A percentile compares a stretch with the other conserved stretches of the same genome.
These are phyloP conservation scores for Leptinotarsa peninsularis DNA, from an alignment of 2,888 invertebrate genomes.

Conservation along the genomic window DNA sequence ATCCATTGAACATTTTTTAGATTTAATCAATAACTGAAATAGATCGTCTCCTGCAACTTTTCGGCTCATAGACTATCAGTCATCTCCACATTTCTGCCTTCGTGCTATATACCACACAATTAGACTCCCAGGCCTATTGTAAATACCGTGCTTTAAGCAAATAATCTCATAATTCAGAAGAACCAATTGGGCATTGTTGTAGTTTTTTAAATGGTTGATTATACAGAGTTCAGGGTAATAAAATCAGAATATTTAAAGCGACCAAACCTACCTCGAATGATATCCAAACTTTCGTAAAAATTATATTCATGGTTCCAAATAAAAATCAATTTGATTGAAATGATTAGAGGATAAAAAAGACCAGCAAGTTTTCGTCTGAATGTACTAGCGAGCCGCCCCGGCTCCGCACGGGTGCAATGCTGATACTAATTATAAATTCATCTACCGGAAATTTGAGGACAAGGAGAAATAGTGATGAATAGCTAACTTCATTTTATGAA, in stretches of 20 bases:
- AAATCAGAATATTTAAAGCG: neutral
- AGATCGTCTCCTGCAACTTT: too few species aligned
- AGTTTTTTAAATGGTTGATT: slow-evolving; percentile 43
- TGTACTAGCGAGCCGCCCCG: too few species aligned
- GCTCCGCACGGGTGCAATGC: too few species aligned
- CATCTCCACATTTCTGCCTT: slow-evolving; percentile 13
- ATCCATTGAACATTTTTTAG: too few species aligned
- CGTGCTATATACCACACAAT: slow-evolving; percentile 43
- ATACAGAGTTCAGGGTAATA: slow-evolving; percentile 20
- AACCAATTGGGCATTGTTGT: slow-evolving; percentile 42
- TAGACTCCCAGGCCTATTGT: slow-evolving; percentile 42
- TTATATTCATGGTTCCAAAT: neutral
- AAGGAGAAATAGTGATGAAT: too few species aligned
- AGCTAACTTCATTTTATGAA: too few species aligned
- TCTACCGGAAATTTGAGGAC: too few species aligned
- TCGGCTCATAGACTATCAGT: slow-evolving; percentile 16
- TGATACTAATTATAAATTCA: too few species aligned
- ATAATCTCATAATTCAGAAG: slow-evolving; percentile 46
- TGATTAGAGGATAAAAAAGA: too few species aligned
- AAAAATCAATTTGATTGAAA: too few species aligned
- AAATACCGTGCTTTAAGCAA: slow-evolving; percentile 46
- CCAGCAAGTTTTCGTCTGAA: too few species aligned
- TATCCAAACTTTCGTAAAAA: neutral
- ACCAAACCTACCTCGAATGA: neutral
- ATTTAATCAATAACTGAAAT: too few species aligned